Base-by-base conservation (phyloP, 2,888 invertebrate species). In the Aphidius colemani region DNA sequence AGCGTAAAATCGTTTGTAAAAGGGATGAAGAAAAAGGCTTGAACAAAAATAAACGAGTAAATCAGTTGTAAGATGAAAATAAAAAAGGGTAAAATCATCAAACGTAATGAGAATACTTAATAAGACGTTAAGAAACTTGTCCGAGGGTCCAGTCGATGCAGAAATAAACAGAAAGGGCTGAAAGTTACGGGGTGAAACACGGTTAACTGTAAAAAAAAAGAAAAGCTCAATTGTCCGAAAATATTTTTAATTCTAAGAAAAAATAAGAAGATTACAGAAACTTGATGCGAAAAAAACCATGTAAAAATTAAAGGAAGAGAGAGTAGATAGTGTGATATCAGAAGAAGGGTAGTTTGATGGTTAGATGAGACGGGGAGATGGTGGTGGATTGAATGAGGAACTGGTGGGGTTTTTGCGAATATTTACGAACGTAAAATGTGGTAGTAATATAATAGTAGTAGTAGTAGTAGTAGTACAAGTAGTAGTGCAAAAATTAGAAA, bases 161-260 rank as follows among this genome's bases (percentile, higher is more conserved):
- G 30, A 4, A 30, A 30, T 30, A 30, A 30, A 30, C 0, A 30
- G 4, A 30, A 30, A 30, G 70, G 67, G 67, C 66, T 53, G 64
- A 60, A 65, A 69, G 67, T 69, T 60, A 65, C 63, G 63, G 69
- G 63, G 75, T 70, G 78, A 76, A 76, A 75, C 5, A 30, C 76
- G 77, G 77, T 79, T 79, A 80, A 76, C 77, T 74, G 73, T 71
- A 73, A 1, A 13, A 13, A 13, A 13, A 13, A 13, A 30, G 4
- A 30, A 30, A 79, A 80, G 77, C 76, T 77, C 75, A 77, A 80
- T 80, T 77, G 78, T 77, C 75, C 78, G 76, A 30, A 30, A 30
- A 30, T 78, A 78, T 79, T 81, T 81, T 81, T 81, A 80, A 79
- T 79, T 78, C 77, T 13, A 80, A 81, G 81, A 80, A 78, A 75